These are phyloP conservation scores for Bolinopsis microptera DNA, from an alignment of 37 sponge, comb jelly and placozoan species.

Conservation along the genomic window DNA sequence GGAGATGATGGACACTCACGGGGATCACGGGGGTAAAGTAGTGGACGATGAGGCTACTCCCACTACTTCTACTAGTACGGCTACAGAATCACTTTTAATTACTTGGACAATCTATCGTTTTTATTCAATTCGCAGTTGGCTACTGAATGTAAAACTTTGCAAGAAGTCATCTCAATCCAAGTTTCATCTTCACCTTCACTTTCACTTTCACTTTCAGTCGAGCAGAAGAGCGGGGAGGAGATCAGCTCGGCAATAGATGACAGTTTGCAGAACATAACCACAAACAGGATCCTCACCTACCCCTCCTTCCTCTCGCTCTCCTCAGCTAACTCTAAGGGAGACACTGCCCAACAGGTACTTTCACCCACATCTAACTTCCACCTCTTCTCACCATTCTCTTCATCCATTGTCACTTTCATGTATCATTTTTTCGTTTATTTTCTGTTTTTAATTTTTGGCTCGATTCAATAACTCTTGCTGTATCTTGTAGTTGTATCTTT, in stretches of 20 bases:
- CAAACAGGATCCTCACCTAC: conserved; percentile 34
- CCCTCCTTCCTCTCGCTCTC: conserved; percentile 40
- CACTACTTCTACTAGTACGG: conserved; percentile 24
- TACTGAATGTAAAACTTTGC: too few relatives aligned
- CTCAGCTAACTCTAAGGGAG: conserved; percentile 26
- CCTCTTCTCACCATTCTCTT: too few relatives aligned
- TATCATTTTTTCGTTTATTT: too few relatives aligned
- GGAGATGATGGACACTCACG: conserved; percentile 37
- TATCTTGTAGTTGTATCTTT: too few relatives aligned
- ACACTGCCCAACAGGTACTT: background rate
- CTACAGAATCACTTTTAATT: too few relatives aligned
- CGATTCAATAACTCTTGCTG: too few relatives aligned
- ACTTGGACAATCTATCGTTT: too few relatives aligned
- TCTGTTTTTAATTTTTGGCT: too few relatives aligned
- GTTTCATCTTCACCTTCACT: too few relatives aligned
- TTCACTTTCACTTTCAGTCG: conserved; percentile 4
- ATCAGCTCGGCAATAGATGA: background rate
- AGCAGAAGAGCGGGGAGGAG: conserved; percentile 42
- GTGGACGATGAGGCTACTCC: conserved; percentile 10
- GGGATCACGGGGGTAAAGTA: background rate
- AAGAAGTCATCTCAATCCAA: too few relatives aligned
- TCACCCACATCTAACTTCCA: too few relatives aligned
- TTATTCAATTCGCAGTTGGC: too few relatives aligned
- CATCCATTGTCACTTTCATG: background rate
- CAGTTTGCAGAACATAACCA: background rate